A percentile compares a stretch with the other conserved stretches of the same genome.
These are phyloP conservation scores for Ceratosolen solmsi DNA, from an alignment of 1,140 invertebrate species.

Conservation along the genomic window DNA sequence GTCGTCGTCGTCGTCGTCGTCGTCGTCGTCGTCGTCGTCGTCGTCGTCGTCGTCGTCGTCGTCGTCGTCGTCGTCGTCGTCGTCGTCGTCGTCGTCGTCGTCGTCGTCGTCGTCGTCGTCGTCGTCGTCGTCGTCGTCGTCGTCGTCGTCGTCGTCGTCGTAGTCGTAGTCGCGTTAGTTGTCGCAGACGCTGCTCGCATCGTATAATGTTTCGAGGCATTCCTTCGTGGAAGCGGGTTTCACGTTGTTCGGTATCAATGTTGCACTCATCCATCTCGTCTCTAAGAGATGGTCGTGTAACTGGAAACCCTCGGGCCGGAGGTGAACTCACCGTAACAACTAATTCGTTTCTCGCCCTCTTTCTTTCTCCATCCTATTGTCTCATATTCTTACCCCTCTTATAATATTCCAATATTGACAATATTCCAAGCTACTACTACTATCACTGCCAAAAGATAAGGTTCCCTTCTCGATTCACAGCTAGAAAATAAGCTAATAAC, in stretches of 20 bases:
- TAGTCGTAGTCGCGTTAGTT: slow-evolving; percentile 33
- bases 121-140: no score
- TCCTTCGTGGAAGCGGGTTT: slow-evolving; percentile 59
- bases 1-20: slow-evolving; percentile 28
- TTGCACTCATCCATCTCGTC: slow-evolving; percentile 61
- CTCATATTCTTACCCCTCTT: slow-evolving; percentile 38
- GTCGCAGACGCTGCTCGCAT: slow-evolving; percentile 32
- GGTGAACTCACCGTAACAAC: slow-evolving; percentile 60
- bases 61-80: no score
- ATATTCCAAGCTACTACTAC: not conserved
- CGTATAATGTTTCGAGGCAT: slow-evolving; percentile 61
- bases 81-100: slow-evolving; percentile 13
- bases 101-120: slow-evolving; percentile 29
- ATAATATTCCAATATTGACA: no score
- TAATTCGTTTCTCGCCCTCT: slow-evolving; percentile 63
- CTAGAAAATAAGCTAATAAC: no score
- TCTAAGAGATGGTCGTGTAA: slow-evolving; percentile 63
- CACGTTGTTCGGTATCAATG: slow-evolving; percentile 58
- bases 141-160: not conserved
- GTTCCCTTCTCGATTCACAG: no score
- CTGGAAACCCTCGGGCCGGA: slow-evolving; percentile 58
- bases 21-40: not conserved
- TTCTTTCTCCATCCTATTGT: slow-evolving; percentile 42
- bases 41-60: slow-evolving; percentile 45
- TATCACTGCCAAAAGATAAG: slow-evolving; percentile 34